Evolutionary conservation across 2,113 vertebrate species (phyloP), one percentile per base, ranked within the genome.

Genomic region (Picathartes gymnocephalus): DNA sequence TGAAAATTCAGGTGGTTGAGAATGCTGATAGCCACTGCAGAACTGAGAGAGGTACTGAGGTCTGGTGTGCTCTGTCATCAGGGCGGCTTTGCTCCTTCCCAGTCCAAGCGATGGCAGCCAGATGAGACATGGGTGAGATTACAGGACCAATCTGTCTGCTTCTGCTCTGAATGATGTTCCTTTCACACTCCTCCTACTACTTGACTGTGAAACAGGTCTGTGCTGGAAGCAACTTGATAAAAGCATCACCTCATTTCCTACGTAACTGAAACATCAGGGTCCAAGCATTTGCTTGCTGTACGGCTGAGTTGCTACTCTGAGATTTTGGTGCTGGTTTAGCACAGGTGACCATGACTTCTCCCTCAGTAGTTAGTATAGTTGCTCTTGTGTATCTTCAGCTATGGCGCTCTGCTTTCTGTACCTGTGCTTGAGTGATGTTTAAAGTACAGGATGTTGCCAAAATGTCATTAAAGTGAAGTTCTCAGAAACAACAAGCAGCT

Each of bases 401-500:
- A 37, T 42, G 82, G 76, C 48, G 18, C 73, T 88, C 82, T 96
- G 95, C 90, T 96, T 87, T 96, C 86, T 81, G 51, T 92, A 88
- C 86, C 95, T 90, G 88, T 96, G 88, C 94, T 92, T 76, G 80
- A 93, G 76, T 83, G 45, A 90, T 84, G 90, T 93, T 92, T 78
- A 81, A 95, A 94, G 80, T 94, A 94, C 94, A 94, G 93, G 92
- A 86, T 48, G 64, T 95, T 96, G 90, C 88, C 90, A 95, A 96
- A 94, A 92, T 53, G 69, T 92, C 80, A 97, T 96, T 97, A 97
- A 97, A 97, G 39, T 82, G 50, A 91, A 95, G 60, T 81, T 95
- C 72, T 76, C 82, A 88, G 81, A 94, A 92, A 95, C 2, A 83
- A 85, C 47, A 80, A 70, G 20, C n/a, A 92, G 60, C 64, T 68